These are phyloP conservation scores for Chondrilla cf. caribensis DNA, from an alignment of 37 sponge, comb jelly and placozoan species.

Conservation along the genomic window DNA sequence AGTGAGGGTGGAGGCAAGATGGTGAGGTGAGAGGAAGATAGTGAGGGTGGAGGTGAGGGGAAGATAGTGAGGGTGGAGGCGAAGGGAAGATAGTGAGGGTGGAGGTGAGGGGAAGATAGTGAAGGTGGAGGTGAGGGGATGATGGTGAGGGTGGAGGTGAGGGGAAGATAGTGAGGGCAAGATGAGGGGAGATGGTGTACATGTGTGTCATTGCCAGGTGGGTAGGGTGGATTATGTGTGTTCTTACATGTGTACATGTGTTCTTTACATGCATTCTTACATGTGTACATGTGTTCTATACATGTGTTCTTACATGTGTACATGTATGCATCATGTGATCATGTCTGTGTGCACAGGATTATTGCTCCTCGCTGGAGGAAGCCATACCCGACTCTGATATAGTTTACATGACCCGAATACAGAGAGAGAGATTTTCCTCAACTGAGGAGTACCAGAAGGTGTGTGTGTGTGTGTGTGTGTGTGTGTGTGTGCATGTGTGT, in stretches of 20 bases:
- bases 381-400: constrained; percentile 92
- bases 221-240: neutral
- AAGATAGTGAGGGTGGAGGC: too few relatives aligned
- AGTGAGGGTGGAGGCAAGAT: neutral
- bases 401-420: constrained; percentile 96
- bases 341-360: constrained; percentile 43
- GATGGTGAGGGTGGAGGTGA: too few relatives aligned
- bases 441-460: constrained; percentile 85
- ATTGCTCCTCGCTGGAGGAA: constrained; percentile 64
- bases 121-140: too few relatives aligned
- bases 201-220: too few relatives aligned
- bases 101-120: too few relatives aligned
- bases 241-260: neutral
- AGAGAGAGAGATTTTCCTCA: constrained; percentile 87
- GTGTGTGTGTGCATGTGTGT: neutral
- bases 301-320: neutral
- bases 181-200: too few relatives aligned
- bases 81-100: neutral
- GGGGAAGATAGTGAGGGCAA: too few relatives aligned
- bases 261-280: neutral
- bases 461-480: neutral
- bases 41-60: too few relatives aligned
- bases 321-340: neutral
- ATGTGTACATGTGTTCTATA: neutral
- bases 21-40: neutral